Evolutionary conservation across 2,888 invertebrate genomes (phyloP), one percentile per base, ranked within the genome.

Genomic region (Agrotis segetum): DNA sequence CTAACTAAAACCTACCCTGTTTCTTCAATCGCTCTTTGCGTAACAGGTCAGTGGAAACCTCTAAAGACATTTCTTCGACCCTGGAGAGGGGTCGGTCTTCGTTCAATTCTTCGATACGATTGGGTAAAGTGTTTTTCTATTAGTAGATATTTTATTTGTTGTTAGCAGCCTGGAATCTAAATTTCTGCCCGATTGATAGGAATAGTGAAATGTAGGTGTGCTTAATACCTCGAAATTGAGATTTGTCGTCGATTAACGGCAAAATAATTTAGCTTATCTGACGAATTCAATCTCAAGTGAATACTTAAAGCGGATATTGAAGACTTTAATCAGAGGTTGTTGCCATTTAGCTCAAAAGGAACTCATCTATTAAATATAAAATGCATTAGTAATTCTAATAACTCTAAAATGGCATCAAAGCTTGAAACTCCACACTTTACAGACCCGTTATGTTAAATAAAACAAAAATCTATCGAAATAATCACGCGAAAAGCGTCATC

Each of bases 391-490:
- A 16, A n/a, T 44, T 24, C 24, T 16, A 56, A 55, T 49, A 6
- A 1, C 2, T 14, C 11, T 5, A 21, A 11, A 75, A 21, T 9
- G 5, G n/a, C 40, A 29, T 6, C 3, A 55, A 21, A n/a, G 1
- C n/a, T 49, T 44, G 13, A 44, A 24, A n/a, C 40, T 19, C 6
- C 14, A 17, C 17, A 14, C 1, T n/a, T 14, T 14, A 17, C 17
- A 65, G 9, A 75, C 29, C 5, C 14, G 53, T 21, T 75, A 74
- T 34, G 14, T 29, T 52, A 46, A 69, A 44, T 11, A 70, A 19
- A 29, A 44, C 16, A 9, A 16, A 40, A 61, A 34, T 47, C 14
- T 58, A 64, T 67, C 56, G 50, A 5, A 60, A 55, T 44, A 16
- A 21, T 55, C 24, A 24, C 14, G 19, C n/a, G 44, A 49, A 63